Evolutionary conservation across 2,113 vertebrate genomes (phyloP).

Genomic region (Paracanthobrama guichenoti): DNA sequence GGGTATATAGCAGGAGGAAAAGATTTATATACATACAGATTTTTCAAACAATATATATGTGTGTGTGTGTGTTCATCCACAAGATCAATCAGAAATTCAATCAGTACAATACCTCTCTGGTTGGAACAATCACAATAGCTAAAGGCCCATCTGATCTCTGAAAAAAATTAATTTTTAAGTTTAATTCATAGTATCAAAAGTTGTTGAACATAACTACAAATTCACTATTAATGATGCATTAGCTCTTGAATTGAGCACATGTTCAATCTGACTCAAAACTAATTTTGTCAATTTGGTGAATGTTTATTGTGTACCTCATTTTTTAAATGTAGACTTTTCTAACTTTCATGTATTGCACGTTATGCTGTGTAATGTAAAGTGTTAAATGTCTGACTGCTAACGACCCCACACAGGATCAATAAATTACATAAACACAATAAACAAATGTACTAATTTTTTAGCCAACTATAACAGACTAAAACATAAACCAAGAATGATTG

Average conservation of each 20-base stretch:
- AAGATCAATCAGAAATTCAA: background rate
- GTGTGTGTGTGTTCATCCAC: too few species aligned
- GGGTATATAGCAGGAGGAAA: background rate
- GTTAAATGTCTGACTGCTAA: background rate
- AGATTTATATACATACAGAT: too few species aligned
- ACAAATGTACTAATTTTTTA: background rate
- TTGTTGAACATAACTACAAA: background rate
- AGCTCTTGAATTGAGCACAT: background rate
- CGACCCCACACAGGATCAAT: background rate
- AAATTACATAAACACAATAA: background rate
- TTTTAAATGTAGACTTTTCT: too few species aligned
- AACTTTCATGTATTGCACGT: too few species aligned
- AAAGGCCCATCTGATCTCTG: constrained; percentile 89
- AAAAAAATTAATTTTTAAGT: constrained; percentile 25
- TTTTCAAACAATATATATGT: too few species aligned
- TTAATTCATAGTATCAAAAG: background rate
- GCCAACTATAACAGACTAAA: background rate
- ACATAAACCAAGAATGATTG: background rate
- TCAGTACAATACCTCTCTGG: constrained; percentile 84
- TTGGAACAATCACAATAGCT: constrained; percentile 89
- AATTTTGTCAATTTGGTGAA: background rate
- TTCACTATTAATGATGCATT: background rate
- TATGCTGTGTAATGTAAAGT: too few species aligned
- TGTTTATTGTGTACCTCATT: background rate
- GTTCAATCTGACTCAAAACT: background rate